Percentiles rank a stretch among this genome's conserved stretches.
phyloP scores from a whole-genome alignment of 1,140 invertebrate genomes.

The Drosophila lowei region DNA sequence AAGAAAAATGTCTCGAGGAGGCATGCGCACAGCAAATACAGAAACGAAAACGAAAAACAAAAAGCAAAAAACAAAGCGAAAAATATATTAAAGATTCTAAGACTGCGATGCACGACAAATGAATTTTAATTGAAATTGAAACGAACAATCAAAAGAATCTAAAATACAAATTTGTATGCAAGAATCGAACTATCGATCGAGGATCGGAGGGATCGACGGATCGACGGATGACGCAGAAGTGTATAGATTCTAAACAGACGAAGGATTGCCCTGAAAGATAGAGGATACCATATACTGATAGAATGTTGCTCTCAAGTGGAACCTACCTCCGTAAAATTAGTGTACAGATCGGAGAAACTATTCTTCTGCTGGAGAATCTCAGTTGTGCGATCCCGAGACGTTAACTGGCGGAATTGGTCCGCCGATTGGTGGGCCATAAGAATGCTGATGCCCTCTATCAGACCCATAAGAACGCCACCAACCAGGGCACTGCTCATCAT shows the following conservation, averaged over 20 bases:
- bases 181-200: slow-evolving; percentile 14
- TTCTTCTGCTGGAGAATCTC: slow-evolving; percentile 28
- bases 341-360: not conserved
- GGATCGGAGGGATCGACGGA: slow-evolving; percentile 20
- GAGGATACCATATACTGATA: not conserved
- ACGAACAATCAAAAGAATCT: slow-evolving; percentile 42
- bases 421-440: slow-evolving; percentile 51
- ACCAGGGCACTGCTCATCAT: slow-evolving; percentile 66
- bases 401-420: slow-evolving; percentile 54
- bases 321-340: slow-evolving; percentile 2
- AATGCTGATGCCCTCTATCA: slow-evolving; percentile 63
- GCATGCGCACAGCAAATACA: slow-evolving; percentile 28
- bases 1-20: too few species aligned
- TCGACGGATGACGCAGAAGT: slow-evolving; percentile 43
- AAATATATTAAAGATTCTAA: slow-evolving; percentile 51
- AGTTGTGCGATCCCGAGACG: slow-evolving; percentile 44
- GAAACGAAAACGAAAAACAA: slow-evolving; percentile 28
- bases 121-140: slow-evolving; percentile 65
- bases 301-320: not conserved
- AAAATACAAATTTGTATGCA: slow-evolving; percentile 59
- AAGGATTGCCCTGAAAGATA: slow-evolving; percentile 45
- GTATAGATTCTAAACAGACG: slow-evolving; percentile 42
- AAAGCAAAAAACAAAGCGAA: slow-evolving; percentile 33
- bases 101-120: slow-evolving; percentile 57
- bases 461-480: slow-evolving; percentile 54